Conservation (phyloP, 2,113 vertebrate genomes). For the Gymnocephalus cernua region DNA sequence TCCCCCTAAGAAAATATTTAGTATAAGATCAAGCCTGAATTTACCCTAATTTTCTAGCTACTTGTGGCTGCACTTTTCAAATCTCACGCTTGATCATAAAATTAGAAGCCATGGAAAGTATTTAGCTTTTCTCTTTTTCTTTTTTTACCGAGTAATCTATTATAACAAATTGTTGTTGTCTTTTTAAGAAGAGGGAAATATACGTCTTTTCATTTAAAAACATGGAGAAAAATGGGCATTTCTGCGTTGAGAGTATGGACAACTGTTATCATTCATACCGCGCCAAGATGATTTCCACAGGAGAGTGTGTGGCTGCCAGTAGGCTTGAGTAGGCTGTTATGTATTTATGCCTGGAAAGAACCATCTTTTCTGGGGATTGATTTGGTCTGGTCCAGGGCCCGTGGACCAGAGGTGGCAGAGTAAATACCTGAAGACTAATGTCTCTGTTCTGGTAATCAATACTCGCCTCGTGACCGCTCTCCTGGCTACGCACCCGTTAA, state of each 20-base stretch:
- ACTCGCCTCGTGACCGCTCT: conserved; percentile 94
- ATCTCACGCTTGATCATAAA: conserved; percentile 33
- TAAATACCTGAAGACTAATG: conserved; percentile 99
- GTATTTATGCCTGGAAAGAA: conserved; percentile 88
- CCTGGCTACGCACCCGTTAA: conserved; percentile 96
- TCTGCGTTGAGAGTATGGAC: conserved; percentile 50
- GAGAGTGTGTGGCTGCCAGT: conserved; percentile 64
- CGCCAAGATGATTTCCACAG: conserved; percentile 78
- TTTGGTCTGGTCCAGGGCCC: conserved; percentile 91
- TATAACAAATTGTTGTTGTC: not conserved
- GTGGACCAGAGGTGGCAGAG: conserved; percentile 93
- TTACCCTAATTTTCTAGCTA: conserved; percentile 61
- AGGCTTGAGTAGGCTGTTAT: conserved; percentile 77
- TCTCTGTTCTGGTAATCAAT: conserved; percentile 95
- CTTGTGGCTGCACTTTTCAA: conserved; percentile 54
- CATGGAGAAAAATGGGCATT: conserved; percentile 18
- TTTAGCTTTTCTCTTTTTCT: conserved; percentile 20
- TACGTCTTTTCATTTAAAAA: conserved; percentile 14
- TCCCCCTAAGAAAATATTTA: conserved; percentile 76
- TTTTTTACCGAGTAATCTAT: not conserved
- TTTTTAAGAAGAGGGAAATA: conserved; percentile 25
- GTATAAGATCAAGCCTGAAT: conserved; percentile 60
- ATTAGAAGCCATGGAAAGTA: conserved; percentile 38
- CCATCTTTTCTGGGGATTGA: conserved; percentile 94
- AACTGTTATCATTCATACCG: conserved; percentile 80